These are phyloP conservation scores for Agriotes lineatus DNA, from an alignment of 2,888 invertebrate genomes.

Conservation along the genomic window DNA sequence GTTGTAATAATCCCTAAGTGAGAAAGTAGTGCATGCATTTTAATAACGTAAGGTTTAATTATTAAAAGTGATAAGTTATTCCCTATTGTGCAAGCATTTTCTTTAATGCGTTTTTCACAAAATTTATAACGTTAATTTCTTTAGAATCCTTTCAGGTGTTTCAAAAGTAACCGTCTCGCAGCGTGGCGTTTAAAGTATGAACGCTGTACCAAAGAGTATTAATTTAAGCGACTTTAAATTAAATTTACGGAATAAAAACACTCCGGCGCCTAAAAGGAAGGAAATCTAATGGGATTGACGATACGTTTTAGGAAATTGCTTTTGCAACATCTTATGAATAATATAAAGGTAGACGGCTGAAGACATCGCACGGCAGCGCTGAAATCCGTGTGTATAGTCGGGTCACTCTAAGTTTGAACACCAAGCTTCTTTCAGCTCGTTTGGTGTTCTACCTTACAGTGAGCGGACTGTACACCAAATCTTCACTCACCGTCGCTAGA, in stretches of 20 bases:
- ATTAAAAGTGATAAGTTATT: no score
- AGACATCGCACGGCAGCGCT: constrained; percentile 7
- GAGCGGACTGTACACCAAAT: constrained; percentile 74
- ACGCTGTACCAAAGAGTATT: neutral
- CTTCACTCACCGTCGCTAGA: constrained; percentile 46
- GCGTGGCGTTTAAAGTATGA: no score
- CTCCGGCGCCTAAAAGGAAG: constrained; percentile 8
- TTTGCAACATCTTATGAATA: constrained; percentile 33
- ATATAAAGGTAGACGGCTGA: constrained; percentile 19
- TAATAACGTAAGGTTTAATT: no score
- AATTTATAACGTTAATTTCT: no score
- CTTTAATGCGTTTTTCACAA: no score
- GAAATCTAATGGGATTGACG: constrained; percentile 25
- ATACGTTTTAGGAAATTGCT: constrained; percentile 36
- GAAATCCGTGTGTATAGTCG: constrained; percentile 67
- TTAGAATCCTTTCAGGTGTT: neutral
- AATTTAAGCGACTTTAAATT: neutral
- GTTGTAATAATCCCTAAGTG: no score
- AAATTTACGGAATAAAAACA: constrained; percentile 17
- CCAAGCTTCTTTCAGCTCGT: constrained; percentile 84
- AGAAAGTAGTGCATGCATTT: no score
- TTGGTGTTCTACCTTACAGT: constrained; percentile 99
- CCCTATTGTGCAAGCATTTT: no score
- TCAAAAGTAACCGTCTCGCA: neutral
- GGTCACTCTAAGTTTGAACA: constrained; percentile 93